Evolutionary conservation across 1,140 invertebrate species (phyloP).

Genomic region (Scaptodrosophila lebanonensis): DNA sequence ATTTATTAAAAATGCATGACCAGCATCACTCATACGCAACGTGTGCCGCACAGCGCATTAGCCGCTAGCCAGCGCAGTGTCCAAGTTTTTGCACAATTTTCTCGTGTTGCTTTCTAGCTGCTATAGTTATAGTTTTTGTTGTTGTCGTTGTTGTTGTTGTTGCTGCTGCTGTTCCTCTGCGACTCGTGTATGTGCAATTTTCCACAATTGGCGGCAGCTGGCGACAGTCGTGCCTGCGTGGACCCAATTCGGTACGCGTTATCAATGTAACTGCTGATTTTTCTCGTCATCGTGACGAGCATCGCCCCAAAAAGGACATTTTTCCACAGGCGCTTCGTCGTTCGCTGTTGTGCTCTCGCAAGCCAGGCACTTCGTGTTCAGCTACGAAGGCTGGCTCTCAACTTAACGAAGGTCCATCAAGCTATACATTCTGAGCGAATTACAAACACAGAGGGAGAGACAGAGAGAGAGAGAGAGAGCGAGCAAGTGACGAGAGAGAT

Average conservation of each 20-base stretch:
- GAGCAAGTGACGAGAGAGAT: neutral
- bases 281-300: constrained; percentile 67
- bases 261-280: constrained; percentile 72
- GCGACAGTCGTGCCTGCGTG: constrained; percentile 2
- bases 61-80: too few relatives aligned
- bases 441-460: too few relatives aligned
- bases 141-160: constrained; percentile 17
- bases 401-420: constrained; percentile 24
- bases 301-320: constrained; percentile 53
- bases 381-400: constrained; percentile 3
- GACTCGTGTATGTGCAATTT: neutral
- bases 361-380: too few relatives aligned
- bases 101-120: neutral
- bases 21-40: constrained; percentile 13
- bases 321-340: constrained; percentile 9
- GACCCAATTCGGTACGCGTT: constrained; percentile 67
- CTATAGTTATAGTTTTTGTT: neutral
- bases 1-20: constrained; percentile 36
- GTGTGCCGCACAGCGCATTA: constrained; percentile 1
- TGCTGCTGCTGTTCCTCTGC: constrained; percentile 5
- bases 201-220: too few relatives aligned
- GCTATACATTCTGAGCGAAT: too few relatives aligned
- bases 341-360: neutral
- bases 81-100: neutral
- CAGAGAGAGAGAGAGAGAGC: constrained; percentile 1